phyloP scores from a whole-genome alignment of 2,888 invertebrate species.

The Xylocampa areola region DNA sequence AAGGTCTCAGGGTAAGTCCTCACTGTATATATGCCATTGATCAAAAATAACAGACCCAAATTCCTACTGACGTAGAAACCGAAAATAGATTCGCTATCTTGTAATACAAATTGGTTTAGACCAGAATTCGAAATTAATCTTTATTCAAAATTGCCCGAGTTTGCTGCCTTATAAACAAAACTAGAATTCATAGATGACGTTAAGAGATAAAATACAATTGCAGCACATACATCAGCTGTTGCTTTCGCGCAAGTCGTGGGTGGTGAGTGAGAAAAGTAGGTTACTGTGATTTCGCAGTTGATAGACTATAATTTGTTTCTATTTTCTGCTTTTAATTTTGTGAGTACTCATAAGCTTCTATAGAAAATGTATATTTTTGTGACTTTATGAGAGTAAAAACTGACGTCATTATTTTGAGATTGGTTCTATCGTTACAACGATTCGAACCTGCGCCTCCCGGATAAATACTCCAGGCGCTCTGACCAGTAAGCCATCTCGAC shows the following conservation, averaged over 20 bases:
- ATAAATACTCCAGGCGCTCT: too few relatives aligned
- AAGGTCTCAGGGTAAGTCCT: constrained; percentile 92
- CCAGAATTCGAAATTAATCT: constrained; percentile 23
- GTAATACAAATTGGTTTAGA: constrained; percentile 43
- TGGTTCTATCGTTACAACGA: too few relatives aligned
- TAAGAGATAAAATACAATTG: background rate
- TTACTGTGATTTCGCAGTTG: constrained; percentile 5
- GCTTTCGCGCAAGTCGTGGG: background rate
- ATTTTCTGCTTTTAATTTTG: background rate
- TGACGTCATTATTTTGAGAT: too few relatives aligned
- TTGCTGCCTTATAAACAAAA: constrained; percentile 76
- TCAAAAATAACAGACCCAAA: constrained; percentile 60
- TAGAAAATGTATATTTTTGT: background rate
- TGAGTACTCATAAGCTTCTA: background rate
- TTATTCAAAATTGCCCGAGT: constrained; percentile 42
- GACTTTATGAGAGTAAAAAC: background rate
- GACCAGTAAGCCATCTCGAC: too few relatives aligned
- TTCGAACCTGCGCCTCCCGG: too few relatives aligned
- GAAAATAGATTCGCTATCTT: constrained; percentile 63
- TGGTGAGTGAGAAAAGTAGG: constrained; percentile 15
- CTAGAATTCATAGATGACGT: constrained; percentile 69
- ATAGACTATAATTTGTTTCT: constrained; percentile 2
- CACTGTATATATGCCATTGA: constrained; percentile 64
- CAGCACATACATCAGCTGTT: constrained; percentile 18
- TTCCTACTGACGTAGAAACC: constrained; percentile 54